phyloP scores from a whole-genome alignment of 2,888 invertebrate genomes.

The Clistopyga incitator region DNA sequence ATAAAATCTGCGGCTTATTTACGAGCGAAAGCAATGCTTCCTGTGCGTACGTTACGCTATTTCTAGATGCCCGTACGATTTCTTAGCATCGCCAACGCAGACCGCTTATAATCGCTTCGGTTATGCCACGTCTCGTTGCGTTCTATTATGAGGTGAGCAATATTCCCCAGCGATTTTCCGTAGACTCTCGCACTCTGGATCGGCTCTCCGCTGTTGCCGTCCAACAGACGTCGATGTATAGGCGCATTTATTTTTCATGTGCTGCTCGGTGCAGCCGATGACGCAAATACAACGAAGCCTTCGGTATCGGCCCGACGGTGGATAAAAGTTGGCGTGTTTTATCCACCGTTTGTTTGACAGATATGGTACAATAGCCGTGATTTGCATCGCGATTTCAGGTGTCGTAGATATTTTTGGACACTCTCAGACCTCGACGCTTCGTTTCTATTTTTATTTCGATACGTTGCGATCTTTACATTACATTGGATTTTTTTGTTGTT shows the following conservation, averaged over 20 bases:
- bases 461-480: not conserved
- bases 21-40: not conserved
- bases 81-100: constrained; percentile 17
- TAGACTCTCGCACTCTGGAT: constrained; percentile 8
- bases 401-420: constrained; percentile 59
- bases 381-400: constrained; percentile 65
- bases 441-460: constrained; percentile 9
- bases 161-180: constrained; percentile 19
- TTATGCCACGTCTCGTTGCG: constrained; percentile 19
- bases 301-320: constrained; percentile 54
- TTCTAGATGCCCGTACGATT: constrained; percentile 39
- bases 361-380: constrained; percentile 71
- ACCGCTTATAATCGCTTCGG: constrained; percentile 20
- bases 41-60: constrained; percentile 34
- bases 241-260: constrained; percentile 70
- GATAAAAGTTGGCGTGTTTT: constrained; percentile 14
- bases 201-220: not conserved
- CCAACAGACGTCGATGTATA: not conserved
- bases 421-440: not conserved
- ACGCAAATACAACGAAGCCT: constrained; percentile 69
- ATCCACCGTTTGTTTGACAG: constrained; percentile 72
- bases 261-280: constrained; percentile 76
- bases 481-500: too few relatives aligned
- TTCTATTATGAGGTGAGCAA: constrained; percentile 35
- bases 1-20: not conserved